Percentiles rank a stretch among this genome's conserved stretches.
phyloP scores from a whole-genome alignment of 2,113 vertebrate species.

The Piaya cayana region DNA sequence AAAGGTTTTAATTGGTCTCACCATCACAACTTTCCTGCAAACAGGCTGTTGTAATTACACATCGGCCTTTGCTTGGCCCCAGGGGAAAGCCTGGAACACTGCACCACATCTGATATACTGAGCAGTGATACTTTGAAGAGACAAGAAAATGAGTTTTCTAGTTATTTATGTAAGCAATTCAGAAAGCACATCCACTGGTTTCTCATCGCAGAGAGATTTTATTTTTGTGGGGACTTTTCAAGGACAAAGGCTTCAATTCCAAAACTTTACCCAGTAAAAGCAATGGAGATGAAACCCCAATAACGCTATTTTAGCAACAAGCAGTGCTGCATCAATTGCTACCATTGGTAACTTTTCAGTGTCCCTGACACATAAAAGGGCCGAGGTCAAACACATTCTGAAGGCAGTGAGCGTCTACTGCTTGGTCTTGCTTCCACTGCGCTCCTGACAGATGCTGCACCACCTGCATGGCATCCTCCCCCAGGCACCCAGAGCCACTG shows the following conservation, averaged over 20 bases:
- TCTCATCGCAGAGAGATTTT: constrained; percentile 17
- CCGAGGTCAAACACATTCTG: fast-evolving
- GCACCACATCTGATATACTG: not conserved
- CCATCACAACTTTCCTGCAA: not conserved
- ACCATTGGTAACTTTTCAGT: not conserved
- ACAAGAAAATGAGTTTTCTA: constrained; percentile 59
- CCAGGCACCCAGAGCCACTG: not conserved
- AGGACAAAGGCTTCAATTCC: constrained; percentile 35
- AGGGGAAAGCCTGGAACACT: not conserved
- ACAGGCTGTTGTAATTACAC: not conserved
- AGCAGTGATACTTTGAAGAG: not conserved
- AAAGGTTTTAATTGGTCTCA: not conserved
- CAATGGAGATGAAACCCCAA: not conserved
- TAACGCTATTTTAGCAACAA: not conserved
- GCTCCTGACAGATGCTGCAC: not conserved
- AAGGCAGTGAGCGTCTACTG: fast-evolving
- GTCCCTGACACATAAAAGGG: not conserved
- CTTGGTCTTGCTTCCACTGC: not conserved
- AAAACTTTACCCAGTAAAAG: not conserved
- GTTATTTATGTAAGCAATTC: constrained; percentile 66
- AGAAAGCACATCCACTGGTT: constrained; percentile 11
- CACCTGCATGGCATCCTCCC: not conserved
- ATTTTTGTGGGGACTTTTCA: constrained; percentile 32
- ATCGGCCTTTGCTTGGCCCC: not conserved
- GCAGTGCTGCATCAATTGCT: not conserved